Conservation (phyloP, 2,113 vertebrate genomes). For the Aplodontia rufa region DNA sequence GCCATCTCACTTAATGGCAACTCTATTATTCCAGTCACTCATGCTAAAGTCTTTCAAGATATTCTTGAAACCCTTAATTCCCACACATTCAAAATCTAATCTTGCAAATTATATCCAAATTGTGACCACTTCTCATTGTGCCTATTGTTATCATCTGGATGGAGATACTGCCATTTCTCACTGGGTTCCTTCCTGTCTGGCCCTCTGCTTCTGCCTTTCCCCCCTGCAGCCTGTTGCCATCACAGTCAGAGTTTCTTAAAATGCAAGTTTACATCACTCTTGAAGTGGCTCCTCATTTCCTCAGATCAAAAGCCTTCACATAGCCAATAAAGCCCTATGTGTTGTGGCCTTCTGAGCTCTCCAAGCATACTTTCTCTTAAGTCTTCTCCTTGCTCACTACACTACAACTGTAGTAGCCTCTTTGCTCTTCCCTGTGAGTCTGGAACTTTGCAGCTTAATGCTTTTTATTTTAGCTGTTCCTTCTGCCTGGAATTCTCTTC, state of each 20-base stretch:
- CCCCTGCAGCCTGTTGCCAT: neutral
- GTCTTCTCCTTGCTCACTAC: no score
- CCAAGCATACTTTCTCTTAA: rapidly evolving
- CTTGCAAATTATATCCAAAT: neutral
- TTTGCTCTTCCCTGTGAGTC: neutral
- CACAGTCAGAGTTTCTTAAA: neutral
- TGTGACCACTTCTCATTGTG: neutral
- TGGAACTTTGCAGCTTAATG: neutral
- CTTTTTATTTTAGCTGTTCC: neutral
- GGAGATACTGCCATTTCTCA: neutral
- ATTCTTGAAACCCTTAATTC: neutral
- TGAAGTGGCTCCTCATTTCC: neutral
- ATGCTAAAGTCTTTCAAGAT: neutral
- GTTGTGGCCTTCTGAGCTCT: rapidly evolving
- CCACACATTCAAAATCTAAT: neutral
- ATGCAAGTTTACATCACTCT: neutral
- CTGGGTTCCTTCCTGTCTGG: neutral
- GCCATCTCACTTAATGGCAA: neutral
- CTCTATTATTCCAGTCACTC: neutral
- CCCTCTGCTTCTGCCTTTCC: neutral
- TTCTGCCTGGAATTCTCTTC: neutral
- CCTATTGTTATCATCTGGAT: neutral
- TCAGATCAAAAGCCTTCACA: neutral
- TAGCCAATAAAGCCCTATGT: neutral
- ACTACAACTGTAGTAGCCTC: rapidly evolving